Evolutionary conservation across 2,888 invertebrate species (phyloP).

Genomic region (Watsonalla binaria): DNA sequence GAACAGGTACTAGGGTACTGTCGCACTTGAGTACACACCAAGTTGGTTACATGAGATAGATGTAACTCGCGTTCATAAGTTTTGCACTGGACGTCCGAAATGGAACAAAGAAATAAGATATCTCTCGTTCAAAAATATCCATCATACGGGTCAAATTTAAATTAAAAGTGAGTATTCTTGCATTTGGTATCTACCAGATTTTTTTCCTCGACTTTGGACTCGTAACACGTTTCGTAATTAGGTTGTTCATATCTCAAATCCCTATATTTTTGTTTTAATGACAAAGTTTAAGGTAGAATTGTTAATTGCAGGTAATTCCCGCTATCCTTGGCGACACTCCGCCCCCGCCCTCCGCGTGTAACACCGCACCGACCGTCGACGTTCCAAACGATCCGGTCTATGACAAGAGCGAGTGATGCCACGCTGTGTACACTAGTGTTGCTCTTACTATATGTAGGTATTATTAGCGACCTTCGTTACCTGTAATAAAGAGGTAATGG

Average conservation of each 20-base stretch:
- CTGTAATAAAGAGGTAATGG: slow-evolving; percentile 8
- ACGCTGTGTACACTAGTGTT: background rate
- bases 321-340: slow-evolving; percentile 41
- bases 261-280: too few species aligned
- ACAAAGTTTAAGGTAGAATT: background rate
- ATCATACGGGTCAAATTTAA: too few species aligned
- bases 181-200: too few species aligned
- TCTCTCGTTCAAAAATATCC: too few species aligned
- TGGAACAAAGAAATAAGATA: too few species aligned
- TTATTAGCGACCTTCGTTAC: slow-evolving; percentile 17
- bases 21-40: too few species aligned
- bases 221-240: too few species aligned
- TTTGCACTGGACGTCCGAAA: too few species aligned
- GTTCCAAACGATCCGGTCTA: slow-evolving; percentile 38
- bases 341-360: slow-evolving; percentile 10
- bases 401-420: slow-evolving; percentile 1
- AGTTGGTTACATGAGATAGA: slow-evolving; percentile 3
- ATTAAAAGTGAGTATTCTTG: too few species aligned
- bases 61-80: background rate
- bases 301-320: slow-evolving; percentile 40
- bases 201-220: too few species aligned
- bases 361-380: slow-evolving; percentile 19
- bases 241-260: too few species aligned
- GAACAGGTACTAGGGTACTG: slow-evolving; percentile 49
- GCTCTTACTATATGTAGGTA: slow-evolving; percentile 9